Base-by-base conservation (phyloP, 2,797 vertebrate species). In the Miichthys miiuy region DNA sequence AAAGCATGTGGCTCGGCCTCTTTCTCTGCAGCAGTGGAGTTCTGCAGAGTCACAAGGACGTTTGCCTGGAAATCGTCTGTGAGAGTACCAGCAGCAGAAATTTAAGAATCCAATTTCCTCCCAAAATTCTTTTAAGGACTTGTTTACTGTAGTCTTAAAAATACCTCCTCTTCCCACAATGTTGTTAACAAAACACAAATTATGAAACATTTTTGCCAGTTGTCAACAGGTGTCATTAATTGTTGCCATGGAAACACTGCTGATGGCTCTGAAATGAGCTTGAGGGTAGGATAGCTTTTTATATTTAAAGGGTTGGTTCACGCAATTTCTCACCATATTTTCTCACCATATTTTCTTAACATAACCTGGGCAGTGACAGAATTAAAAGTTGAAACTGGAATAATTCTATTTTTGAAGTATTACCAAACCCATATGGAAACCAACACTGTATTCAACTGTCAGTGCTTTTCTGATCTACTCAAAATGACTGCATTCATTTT, bases 201-300 rank as follows among this genome's bases (percentile, higher is more conserved):
- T 20, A 46, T 42, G 12, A 50, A 21, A 54, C 50, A 3, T 63
- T 25, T 68, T 67, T 50, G 20, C 18, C 52, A 63, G 9, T 38
- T 62, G 34, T 71, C 57, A 72, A 55, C 48, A 46, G 27, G 41
- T 70, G 60, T 68, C 51, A 55, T 66, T 38, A 65, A 56, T 23
- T 57, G 60, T 78, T 71, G 9, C 83, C 62, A 34, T 81, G 72
- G 86, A 74, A 85, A 83, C 70, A 54, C 60, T 6, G 2, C 25
- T 30, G 54, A 6, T 9, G 42, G 42, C 41, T 64, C 46, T 10
- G 20, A 64, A 17, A 38, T 30, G 18, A 62, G 25, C 30, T 21
- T 41, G 6, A 13, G 5, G 50, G 51, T 46, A 7, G 11, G 23
- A 62, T 68, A 52, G 47, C 7, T 10, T 63, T 20, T 30, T n/a